These are phyloP conservation scores for Nephrotoma flavescens DNA, from an alignment of 2,888 invertebrate species.

Conservation along the genomic window DNA sequence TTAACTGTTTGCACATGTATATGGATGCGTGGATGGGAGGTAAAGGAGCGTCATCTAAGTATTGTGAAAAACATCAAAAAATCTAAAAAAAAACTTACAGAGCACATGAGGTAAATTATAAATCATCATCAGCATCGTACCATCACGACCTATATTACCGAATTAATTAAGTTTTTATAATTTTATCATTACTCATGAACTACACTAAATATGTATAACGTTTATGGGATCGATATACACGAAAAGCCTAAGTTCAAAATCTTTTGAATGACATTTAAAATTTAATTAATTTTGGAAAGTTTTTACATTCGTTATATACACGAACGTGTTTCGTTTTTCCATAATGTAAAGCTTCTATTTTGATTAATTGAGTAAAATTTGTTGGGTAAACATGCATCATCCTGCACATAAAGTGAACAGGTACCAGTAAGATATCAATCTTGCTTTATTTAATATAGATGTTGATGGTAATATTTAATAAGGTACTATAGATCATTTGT, in stretches of 20 bases:
- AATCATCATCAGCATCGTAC: not conserved
- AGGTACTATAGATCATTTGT: not conserved
- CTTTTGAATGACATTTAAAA: not conserved
- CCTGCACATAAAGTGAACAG: too few relatives aligned
- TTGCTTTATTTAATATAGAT: not conserved
- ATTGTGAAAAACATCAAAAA: too few relatives aligned
- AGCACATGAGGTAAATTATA: not conserved
- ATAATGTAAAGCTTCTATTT: not conserved
- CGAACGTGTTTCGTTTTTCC: not conserved
- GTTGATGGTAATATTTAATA: not conserved
- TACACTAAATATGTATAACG: not conserved
- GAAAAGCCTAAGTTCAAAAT: not conserved
- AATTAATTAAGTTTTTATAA: not conserved
- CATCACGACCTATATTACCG: not conserved
- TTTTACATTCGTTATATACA: not conserved
- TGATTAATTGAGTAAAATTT: not conserved
- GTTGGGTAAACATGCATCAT: not conserved
- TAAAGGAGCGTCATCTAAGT: not conserved
- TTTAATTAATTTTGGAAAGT: not conserved
- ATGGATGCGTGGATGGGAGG: not conserved
- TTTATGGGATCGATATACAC: not conserved
- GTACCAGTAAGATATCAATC: not conserved
- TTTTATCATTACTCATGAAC: not conserved
- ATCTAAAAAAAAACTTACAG: too few relatives aligned
- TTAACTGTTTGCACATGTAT: not conserved